A percentile compares a stretch with the other conserved stretches of the same genome.
Conservation (phyloP, 2,113 vertebrate genomes). For the Trematocara nigrifrons region DNA sequence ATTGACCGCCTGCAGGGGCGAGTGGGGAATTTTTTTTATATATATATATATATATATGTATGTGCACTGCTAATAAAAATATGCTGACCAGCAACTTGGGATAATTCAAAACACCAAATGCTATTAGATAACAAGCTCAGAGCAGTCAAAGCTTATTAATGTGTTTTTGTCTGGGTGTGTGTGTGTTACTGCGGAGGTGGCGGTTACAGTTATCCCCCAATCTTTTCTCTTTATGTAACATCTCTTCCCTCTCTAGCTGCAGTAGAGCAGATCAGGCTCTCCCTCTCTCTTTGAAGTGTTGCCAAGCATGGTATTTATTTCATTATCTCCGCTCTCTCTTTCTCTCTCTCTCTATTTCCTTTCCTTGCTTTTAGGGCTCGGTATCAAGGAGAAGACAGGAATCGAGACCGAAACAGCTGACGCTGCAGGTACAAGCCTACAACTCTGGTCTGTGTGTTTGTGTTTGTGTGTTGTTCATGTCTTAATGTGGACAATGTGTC, state of each 20-base stretch:
- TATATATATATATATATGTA: not conserved
- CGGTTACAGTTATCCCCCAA: constrained; percentile 22
- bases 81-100: not conserved
- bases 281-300: constrained; percentile 56
- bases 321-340: constrained; percentile 54
- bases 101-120: not conserved
- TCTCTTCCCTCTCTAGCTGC: constrained; percentile 39
- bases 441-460: constrained; percentile 2
- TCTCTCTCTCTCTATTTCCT: constrained; percentile 56
- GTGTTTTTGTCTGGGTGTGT: not conserved
- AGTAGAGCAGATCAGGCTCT: constrained; percentile 38
- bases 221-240: constrained; percentile 48
- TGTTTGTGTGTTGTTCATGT: not conserved
- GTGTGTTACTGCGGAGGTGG: not conserved
- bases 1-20: too few relatives aligned
- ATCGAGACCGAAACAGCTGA: constrained; percentile 39
- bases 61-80: not conserved
- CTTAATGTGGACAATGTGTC: not conserved
- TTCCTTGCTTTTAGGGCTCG: constrained; percentile 39
- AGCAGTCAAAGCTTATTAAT: constrained; percentile 9
- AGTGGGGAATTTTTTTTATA: too few relatives aligned
- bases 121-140: not conserved
- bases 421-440: constrained; percentile 40
- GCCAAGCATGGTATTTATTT: constrained; percentile 66
- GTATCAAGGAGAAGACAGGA: constrained; percentile 42